Evolutionary conservation across 2,888 invertebrate genomes (phyloP).

Genomic region (Agriopis marginaria): DNA sequence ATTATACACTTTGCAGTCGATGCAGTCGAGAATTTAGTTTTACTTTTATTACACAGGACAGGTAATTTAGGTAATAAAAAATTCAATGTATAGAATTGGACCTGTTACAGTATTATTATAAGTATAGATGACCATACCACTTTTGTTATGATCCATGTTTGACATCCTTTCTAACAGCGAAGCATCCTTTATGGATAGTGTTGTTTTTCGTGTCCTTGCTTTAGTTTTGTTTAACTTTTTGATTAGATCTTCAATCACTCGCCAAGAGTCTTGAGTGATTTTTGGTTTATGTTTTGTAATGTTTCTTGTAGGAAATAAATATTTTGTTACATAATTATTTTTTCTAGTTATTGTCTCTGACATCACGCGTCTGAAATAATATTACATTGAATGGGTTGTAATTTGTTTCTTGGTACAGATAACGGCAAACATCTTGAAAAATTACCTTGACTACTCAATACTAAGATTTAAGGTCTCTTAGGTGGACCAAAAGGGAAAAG

Average conservation of each 20-base stretch:
- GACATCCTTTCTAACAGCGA: slow-evolving; percentile 52
- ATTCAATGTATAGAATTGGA: too few relatives aligned
- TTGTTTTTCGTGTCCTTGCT: neutral
- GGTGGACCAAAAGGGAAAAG: too few relatives aligned
- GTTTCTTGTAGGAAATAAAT: slow-evolving; percentile 38
- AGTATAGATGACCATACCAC: slow-evolving; percentile 54
- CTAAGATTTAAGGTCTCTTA: too few relatives aligned
- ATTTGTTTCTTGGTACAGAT: too few relatives aligned
- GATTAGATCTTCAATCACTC: slow-evolving; percentile 56
- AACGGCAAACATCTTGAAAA: too few relatives aligned
- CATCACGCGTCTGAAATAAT: slow-evolving; percentile 10
- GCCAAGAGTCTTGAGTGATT: slow-evolving; percentile 47
- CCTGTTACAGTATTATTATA: neutral
- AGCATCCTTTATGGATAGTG: slow-evolving; percentile 43
- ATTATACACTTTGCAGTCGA: too few relatives aligned
- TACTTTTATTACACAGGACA: too few relatives aligned
- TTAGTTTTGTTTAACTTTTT: slow-evolving; percentile 53
- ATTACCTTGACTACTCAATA: too few relatives aligned
- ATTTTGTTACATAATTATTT: slow-evolving; percentile 28
- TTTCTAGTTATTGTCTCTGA: slow-evolving; percentile 23
- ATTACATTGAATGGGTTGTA: too few relatives aligned
- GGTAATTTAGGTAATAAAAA: too few relatives aligned
- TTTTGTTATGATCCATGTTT: slow-evolving; percentile 55
- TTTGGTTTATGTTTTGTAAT: slow-evolving; percentile 16
- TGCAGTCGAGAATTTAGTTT: too few relatives aligned